Evolutionary conservation across 2,113 vertebrate species (phyloP).

Genomic region (Raja brachyura): DNA sequence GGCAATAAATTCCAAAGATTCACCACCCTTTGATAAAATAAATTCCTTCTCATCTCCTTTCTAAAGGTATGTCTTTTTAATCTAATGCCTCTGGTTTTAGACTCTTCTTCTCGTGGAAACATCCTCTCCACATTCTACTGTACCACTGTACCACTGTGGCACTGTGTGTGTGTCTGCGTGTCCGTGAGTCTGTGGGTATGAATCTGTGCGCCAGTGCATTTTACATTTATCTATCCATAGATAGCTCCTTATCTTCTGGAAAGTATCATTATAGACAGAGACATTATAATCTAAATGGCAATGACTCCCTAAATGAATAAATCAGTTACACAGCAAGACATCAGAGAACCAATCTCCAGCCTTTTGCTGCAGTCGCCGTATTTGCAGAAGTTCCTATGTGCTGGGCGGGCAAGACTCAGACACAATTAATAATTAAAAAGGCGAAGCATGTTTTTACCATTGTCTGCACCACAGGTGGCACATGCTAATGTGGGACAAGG

Average conservation of each 20-base stretch:
- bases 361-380: background rate
- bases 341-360: conserved; percentile 14
- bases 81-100: too few species aligned
- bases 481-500: conserved; percentile 24
- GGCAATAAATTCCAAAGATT: too few species aligned
- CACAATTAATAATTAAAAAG: conserved; percentile 33
- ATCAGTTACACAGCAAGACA: conserved; percentile 23
- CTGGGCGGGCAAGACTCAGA: background rate
- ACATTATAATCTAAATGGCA: conserved; percentile 27
- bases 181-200: too few species aligned
- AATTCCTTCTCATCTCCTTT: too few species aligned
- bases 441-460: conserved; percentile 13
- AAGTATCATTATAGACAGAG: conserved; percentile 11
- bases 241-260: background rate
- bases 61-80: too few species aligned
- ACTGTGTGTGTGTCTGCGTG: background rate
- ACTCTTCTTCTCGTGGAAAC: too few species aligned
- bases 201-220: too few species aligned
- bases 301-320: conserved; percentile 1
- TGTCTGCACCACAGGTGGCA: conserved; percentile 29
- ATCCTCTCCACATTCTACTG: too few species aligned
- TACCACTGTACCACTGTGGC: too few species aligned
- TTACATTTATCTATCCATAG: background rate
- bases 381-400: background rate
- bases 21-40: too few species aligned